phyloP scores from a whole-genome alignment of 2,888 invertebrate genomes.

The Monochamus alternatus region DNA sequence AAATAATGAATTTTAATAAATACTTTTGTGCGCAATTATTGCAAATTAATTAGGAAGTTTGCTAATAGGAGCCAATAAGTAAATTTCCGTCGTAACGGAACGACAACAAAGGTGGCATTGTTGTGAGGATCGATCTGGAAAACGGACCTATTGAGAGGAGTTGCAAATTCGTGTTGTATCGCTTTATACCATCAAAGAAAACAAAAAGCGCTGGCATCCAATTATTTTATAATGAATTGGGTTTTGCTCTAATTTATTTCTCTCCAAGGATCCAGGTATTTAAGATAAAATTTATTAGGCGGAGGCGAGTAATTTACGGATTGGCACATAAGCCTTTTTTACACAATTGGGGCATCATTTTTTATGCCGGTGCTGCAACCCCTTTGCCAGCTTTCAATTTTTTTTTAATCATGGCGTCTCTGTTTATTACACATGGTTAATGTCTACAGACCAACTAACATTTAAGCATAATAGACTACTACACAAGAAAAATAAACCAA shows the following conservation, averaged over 20 bases:
- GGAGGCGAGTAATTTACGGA: background rate
- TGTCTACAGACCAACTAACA: no score
- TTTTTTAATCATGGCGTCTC: no score
- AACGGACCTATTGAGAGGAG: slow-evolving; percentile 43
- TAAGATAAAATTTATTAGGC: slow-evolving; percentile 26
- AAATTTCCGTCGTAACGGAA: slow-evolving; percentile 32
- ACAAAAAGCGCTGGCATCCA: slow-evolving; percentile 63
- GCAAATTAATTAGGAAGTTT: slow-evolving; percentile 15
- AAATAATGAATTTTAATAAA: slow-evolving; percentile 27
- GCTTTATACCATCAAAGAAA: slow-evolving; percentile 61
- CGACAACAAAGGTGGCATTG: slow-evolving; percentile 41
- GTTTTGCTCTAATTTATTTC: slow-evolving; percentile 50
- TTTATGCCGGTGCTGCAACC: no score
- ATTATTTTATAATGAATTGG: slow-evolving; percentile 63
- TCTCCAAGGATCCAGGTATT: slow-evolving; percentile 34
- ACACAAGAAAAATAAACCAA: no score
- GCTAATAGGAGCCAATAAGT: slow-evolving; percentile 22
- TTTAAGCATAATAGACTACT: no score
- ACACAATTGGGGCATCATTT: no score
- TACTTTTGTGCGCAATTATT: slow-evolving; percentile 7
- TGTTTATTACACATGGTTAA: no score
- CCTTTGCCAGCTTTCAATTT: no score
- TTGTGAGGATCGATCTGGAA: slow-evolving; percentile 36
- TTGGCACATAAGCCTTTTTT: background rate
- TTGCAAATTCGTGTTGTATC: slow-evolving; percentile 64